A percentile compares a stretch with the other conserved stretches of the same genome.
phyloP scores from a whole-genome alignment of 1,140 invertebrate genomes.

The Druon quercuslanigerum region DNA sequence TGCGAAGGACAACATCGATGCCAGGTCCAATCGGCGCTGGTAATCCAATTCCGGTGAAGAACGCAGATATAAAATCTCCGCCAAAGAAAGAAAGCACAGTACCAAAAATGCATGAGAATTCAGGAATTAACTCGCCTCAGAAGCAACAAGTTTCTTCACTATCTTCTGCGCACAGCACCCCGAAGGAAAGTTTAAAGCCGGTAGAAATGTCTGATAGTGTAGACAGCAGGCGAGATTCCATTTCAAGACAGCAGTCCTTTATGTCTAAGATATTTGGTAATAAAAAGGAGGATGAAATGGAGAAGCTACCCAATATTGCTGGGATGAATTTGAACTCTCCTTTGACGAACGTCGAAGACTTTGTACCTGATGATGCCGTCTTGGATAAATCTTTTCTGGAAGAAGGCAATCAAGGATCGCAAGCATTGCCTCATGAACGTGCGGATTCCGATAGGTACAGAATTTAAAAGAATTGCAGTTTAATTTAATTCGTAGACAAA shows the following conservation, averaged over 20 bases:
- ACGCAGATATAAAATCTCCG: constrained; percentile 56
- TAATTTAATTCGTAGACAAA: constrained; percentile 3
- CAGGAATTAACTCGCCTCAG: constrained; percentile 28
- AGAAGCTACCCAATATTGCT: constrained; percentile 48
- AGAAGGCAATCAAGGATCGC: constrained; percentile 77
- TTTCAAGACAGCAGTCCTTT: constrained; percentile 60
- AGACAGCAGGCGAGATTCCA: constrained; percentile 54
- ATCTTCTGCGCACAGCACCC: constrained; percentile 12
- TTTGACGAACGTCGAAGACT: constrained; percentile 86
- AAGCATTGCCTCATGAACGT: constrained; percentile 72
- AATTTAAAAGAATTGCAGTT: constrained; percentile 31
- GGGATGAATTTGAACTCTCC: constrained; percentile 50
- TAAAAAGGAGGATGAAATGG: constrained; percentile 61
- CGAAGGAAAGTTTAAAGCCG: constrained; percentile 31
- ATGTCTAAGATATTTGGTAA: constrained; percentile 72
- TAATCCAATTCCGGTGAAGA: constrained; percentile 72
- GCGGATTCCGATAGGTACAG: constrained; percentile 80
- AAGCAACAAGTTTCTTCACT: not conserved
- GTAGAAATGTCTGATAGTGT: constrained; percentile 44
- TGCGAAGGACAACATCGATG: constrained; percentile 60
- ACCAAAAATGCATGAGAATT: constrained; percentile 12
- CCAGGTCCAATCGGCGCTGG: constrained; percentile 72
- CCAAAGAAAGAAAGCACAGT: constrained; percentile 56
- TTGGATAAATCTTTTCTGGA: constrained; percentile 90
- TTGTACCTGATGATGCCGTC: constrained; percentile 87